Base-by-base conservation (phyloP, 2,113 vertebrate genomes). In the Paedocypris sp. region DNA sequence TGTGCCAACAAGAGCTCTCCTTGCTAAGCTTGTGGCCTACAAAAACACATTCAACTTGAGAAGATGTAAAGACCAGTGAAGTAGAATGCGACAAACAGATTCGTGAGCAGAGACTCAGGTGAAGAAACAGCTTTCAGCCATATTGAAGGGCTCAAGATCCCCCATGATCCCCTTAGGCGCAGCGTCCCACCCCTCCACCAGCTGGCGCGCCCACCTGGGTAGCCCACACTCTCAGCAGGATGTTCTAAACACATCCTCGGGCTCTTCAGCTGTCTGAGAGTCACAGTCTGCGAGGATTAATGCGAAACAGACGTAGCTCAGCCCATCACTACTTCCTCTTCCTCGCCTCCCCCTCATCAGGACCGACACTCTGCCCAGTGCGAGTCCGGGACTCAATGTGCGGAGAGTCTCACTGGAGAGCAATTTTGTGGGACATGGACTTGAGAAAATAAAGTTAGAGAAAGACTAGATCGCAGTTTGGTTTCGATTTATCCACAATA, bases 221-320 rank as follows among this genome's bases (percentile, higher is more conserved):
- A 67, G 53, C 64, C 70, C 58, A 66, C 36, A 47, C 70, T 69
- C 75, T 71, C 77, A 69, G 66, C 77, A 51, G 67, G 76, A 63
- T 43, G 67, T 69, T 72, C 66, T 67, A 19, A 7, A 67, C 58
- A 61, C 68, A 70, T 71, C 71, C 62, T 39, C 77, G 76, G 71
- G 46, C 50, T 39, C 51, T 58, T 77, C 45, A 56, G 69, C 70
- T 70, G 69, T 75, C 51, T 22, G 10, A 20, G 16, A 43, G 20
- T 39, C 38, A 5, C 16, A 56, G 60, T 59, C 60, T 52, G 20
- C 13, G 39, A 46, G 26, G 72, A 69, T 74, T 75, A 80, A 77
- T 69, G 19, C 52, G 50, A 75, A 76, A 75, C 60, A 70, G 69
- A 46, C 54, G 54, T 63, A 12, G 62, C 71, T 53, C 56, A 60